Conservation (phyloP, 2,888 invertebrate species). For the Leptopilina drosophilae region DNA sequence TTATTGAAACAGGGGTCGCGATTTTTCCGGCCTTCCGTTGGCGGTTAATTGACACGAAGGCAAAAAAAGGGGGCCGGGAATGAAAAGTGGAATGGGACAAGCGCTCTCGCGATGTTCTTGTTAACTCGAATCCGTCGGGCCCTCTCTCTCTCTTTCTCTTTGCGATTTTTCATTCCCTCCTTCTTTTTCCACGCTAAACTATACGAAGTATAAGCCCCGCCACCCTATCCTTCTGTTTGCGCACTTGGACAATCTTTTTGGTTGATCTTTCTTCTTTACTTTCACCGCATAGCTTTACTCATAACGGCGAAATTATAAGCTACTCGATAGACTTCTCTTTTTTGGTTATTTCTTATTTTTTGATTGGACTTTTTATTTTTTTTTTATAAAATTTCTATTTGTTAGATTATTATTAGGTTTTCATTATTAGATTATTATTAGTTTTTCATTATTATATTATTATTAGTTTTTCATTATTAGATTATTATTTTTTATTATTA, state of each 20-base stretch:
- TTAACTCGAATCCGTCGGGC: conserved; percentile 74
- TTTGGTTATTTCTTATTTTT: too few species aligned
- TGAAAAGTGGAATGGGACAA: conserved; percentile 52
- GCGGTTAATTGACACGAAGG: conserved; percentile 76
- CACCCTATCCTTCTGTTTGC: conserved; percentile 65
- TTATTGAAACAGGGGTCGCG: conserved; percentile 77
- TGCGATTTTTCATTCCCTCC: conserved; percentile 75
- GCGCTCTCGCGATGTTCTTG: conserved; percentile 71
- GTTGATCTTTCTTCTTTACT: conserved; percentile 57
- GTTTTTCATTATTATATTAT: too few species aligned
- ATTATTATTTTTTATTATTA: too few species aligned
- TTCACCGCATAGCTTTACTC: conserved; percentile 52
- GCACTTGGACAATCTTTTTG: conserved; percentile 65
- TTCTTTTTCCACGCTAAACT: conserved; percentile 54
- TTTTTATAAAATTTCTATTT: too few species aligned
- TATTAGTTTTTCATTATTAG: too few species aligned
- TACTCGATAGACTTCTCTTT: not conserved
- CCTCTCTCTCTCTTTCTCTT: conserved; percentile 45
- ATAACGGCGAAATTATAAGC: conserved; percentile 37
- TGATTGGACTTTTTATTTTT: too few species aligned
- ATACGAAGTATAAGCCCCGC: conserved; percentile 58
- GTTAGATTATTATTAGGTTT: too few species aligned
- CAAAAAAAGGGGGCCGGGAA: conserved; percentile 54
- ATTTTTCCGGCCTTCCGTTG: conserved; percentile 73
- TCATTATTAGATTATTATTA: too few species aligned